These are phyloP conservation scores for Nylanderia fulva DNA, from an alignment of 1,140 invertebrate species.

Conservation along the genomic window DNA sequence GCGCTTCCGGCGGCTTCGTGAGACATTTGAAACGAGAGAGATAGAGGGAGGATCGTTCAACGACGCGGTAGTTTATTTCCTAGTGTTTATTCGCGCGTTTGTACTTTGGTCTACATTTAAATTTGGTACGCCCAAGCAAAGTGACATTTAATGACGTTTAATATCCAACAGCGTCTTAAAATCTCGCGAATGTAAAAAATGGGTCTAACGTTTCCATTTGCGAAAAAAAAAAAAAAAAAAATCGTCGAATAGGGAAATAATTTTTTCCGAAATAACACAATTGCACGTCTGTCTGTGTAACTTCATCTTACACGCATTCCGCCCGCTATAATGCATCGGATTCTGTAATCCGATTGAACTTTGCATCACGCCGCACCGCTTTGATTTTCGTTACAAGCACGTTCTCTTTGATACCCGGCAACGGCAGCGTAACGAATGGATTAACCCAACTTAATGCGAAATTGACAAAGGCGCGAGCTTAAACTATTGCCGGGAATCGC, in stretches of 20 bases:
- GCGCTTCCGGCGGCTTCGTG: neutral
- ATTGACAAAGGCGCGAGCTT: slow-evolving; percentile 55
- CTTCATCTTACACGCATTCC: slow-evolving; percentile 47
- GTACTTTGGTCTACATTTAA: neutral
- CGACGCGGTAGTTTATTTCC: slow-evolving; percentile 29
- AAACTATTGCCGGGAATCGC: slow-evolving; percentile 44
- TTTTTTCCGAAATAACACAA: neutral
- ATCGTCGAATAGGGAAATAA: neutral
- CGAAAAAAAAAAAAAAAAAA: neutral
- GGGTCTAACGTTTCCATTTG: neutral
- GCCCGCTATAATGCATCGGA: slow-evolving; percentile 12
- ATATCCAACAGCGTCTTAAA: neutral
- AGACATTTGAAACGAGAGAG: slow-evolving; percentile 14
- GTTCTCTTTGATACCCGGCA: slow-evolving; percentile 43
- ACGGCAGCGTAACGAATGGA: slow-evolving; percentile 44
- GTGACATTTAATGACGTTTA: neutral
- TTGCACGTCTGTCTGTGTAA: neutral
- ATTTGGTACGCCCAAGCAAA: neutral
- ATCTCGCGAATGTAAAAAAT: neutral
- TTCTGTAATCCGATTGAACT: slow-evolving; percentile 40
- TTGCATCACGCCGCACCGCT: slow-evolving; percentile 13
- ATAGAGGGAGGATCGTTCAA: neutral
- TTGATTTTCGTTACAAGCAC: slow-evolving; percentile 45
- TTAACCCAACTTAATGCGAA: slow-evolving; percentile 57
- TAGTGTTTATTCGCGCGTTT: neutral